A percentile compares a stretch with the other conserved stretches of the same genome.
phyloP scores from a whole-genome alignment of 2,888 invertebrate species.

The Drepanosiphum platanoidis region DNA sequence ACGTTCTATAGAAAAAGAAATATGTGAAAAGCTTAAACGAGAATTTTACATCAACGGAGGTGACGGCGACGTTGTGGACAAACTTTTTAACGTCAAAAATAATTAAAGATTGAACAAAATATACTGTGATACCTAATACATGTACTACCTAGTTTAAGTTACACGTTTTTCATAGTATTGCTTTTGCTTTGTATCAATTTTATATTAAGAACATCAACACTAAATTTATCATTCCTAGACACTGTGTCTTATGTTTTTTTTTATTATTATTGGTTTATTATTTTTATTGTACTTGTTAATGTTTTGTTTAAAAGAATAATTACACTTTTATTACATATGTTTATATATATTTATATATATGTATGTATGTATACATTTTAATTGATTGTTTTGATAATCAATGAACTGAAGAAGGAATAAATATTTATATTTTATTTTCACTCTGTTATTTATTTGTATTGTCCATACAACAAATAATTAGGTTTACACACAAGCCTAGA shows the following conservation, averaged over 20 bases:
- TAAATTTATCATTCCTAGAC: not conserved
- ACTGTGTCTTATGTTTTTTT: not conserved
- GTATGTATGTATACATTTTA: not conserved
- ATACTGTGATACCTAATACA: slow-evolving; percentile 39
- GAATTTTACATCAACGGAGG: slow-evolving; percentile 52
- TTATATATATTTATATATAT: no score
- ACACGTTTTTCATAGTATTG: not conserved
- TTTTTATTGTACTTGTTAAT: slow-evolving; percentile 1
- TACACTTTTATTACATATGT: not conserved
- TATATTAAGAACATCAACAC: not conserved
- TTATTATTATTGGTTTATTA: not conserved
- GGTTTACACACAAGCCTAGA: no score
- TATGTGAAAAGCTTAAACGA: slow-evolving; percentile 52
- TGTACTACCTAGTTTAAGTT: slow-evolving; percentile 2
- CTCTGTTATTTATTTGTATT: not conserved
- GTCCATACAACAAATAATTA: no score
- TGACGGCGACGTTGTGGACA: slow-evolving; percentile 20
- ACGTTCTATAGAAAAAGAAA: slow-evolving; percentile 52
- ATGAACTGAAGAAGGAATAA: not conserved
- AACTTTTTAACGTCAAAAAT: slow-evolving; percentile 31
- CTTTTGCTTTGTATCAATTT: not conserved
- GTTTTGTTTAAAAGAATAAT: not conserved
- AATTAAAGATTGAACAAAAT: slow-evolving; percentile 23
- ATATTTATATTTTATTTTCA: slow-evolving; percentile 2
- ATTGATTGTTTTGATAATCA: not conserved